Base-by-base conservation (phyloP, 1,140 invertebrate species). In the Goniozus legneri region DNA sequence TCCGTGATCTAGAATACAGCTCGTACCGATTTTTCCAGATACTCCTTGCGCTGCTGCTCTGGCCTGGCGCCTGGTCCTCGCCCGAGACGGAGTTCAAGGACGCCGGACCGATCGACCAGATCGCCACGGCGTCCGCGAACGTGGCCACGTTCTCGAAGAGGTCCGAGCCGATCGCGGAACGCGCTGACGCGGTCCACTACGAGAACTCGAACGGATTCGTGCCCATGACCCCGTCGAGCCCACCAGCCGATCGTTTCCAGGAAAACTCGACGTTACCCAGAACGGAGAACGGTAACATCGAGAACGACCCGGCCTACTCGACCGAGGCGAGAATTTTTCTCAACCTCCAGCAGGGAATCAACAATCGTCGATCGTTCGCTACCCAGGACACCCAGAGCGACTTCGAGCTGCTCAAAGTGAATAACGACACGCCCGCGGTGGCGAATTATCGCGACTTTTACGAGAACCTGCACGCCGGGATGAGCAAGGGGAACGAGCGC, bases 371-470 rank as follows among this genome's bases (percentile, higher is more conserved):
- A 34, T 70, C 62, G 1, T 75, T 68, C 44, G 54, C 69, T 44
- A 44, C 44, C 3, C 58, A 65, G 18, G 56, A 54, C 3, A 47
- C 46, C 3, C 59, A 55, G 21, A 69, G 64, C 47, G 66, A 71
- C n/a, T 71, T 76, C 40, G 74, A 76, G 37, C 33, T 74, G 18
- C 52, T 75, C 0, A 75, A 75, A 56, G 67, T 76, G 15, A 66
- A 48, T 8, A 73, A 73, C 24, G 54, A 69, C 13, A 75, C 72
- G 0, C 71, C 73, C 2, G 56, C 58, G 1, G 50, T 76, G 2
- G 71, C 71, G 8, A 71, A 69, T 56, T 76, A 75, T 24, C 54
- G 67, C 0, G 56, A 69, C 2, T 69, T 71, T 32, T 72, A 72
- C 36, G 60, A 72, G 0, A 64, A 44, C 1, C 8, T 43, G 2